phyloP scores from a whole-genome alignment of 2,888 invertebrate species.

The Strigamia maritima region DNA sequence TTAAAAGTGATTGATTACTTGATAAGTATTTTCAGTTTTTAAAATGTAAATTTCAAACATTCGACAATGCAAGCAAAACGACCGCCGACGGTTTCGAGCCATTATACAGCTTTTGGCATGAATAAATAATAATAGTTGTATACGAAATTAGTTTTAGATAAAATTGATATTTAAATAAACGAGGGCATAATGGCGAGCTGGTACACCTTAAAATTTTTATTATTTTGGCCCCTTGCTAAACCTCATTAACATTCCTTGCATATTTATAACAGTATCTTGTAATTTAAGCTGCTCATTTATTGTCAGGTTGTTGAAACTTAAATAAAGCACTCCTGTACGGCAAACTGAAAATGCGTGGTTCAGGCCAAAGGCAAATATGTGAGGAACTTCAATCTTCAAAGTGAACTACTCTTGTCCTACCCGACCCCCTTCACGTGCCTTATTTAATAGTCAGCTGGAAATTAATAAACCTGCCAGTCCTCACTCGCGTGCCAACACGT shows the following conservation, averaged over 20 bases:
- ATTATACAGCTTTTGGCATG: too few species aligned
- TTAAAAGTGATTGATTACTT: too few species aligned
- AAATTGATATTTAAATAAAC: too few species aligned
- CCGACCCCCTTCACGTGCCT: conserved; percentile 19
- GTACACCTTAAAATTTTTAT: not conserved
- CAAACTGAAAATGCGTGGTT: conserved; percentile 13
- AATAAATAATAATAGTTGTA: too few species aligned
- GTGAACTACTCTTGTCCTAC: conserved; percentile 24
- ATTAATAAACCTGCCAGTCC: conserved; percentile 30
- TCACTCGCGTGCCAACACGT: conserved; percentile 22
- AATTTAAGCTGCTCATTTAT: not conserved
- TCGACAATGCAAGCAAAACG: too few species aligned
- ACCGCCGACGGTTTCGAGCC: too few species aligned
- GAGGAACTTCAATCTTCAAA: conserved; percentile 31
- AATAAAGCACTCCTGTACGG: not conserved
- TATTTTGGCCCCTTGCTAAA: not conserved
- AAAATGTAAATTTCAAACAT: too few species aligned
- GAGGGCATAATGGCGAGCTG: too few species aligned
- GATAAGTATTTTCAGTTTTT: too few species aligned
- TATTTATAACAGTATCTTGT: not conserved
- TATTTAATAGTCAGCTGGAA: conserved; percentile 32
- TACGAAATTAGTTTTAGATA: too few species aligned
- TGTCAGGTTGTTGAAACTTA: not conserved
- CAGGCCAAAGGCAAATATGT: conserved; percentile 28
- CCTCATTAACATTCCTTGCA: not conserved